These are phyloP conservation scores for Glaucidium brasilianum DNA, from an alignment of 2,113 vertebrate species.

Conservation along the genomic window DNA sequence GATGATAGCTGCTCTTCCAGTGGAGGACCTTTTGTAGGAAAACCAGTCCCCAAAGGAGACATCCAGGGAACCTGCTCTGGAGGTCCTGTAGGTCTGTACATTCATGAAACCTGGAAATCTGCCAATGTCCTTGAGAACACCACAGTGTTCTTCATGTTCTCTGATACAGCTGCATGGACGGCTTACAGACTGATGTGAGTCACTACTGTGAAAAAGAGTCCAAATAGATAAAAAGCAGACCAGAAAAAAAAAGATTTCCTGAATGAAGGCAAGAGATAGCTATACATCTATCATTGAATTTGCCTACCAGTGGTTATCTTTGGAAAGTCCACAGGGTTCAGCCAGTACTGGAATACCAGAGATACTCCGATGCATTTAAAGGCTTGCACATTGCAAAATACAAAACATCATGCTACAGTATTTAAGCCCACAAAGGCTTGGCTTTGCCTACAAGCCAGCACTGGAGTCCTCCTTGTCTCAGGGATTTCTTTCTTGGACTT, in stretches of 20 bases:
- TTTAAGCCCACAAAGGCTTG: neutral
- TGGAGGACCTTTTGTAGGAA: neutral
- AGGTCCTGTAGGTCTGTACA: neutral
- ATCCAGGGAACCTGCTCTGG: neutral
- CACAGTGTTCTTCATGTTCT: neutral
- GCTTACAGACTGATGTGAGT: neutral
- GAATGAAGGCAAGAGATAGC: neutral
- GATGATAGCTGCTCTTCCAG: neutral
- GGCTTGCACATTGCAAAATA: neutral
- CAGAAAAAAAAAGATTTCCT: neutral
- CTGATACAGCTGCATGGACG: neutral
- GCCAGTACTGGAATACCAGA: neutral
- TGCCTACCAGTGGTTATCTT: neutral
- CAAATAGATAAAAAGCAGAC: neutral
- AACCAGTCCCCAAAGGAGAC: neutral
- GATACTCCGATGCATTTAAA: neutral
- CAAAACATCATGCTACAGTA: neutral
- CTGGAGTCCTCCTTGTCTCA: neutral
- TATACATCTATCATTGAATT: accelerated
- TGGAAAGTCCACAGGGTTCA: neutral
- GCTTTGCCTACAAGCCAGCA: neutral
- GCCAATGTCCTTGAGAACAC: neutral
- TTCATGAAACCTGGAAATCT: neutral
- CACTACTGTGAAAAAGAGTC: neutral
- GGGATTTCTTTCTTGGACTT: neutral